Base-by-base conservation (phyloP, 2,797 vertebrate species). In the Picus viridis region DNA sequence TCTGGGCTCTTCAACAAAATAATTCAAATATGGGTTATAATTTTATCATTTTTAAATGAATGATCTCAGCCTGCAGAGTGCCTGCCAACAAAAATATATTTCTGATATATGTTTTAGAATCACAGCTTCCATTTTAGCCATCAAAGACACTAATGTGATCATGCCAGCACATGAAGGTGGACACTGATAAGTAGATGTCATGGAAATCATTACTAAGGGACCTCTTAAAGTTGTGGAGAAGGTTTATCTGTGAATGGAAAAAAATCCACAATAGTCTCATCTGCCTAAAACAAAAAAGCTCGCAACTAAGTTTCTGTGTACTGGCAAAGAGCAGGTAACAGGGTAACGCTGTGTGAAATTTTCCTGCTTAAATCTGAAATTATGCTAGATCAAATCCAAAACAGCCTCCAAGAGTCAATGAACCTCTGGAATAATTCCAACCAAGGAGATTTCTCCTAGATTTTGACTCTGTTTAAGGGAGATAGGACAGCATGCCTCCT, bases 361-460 rank as follows among this genome's bases (percentile, higher is more conserved):
- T 81, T 88, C 24, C 57, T 45, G 7, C 26, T 78, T 56, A 85
- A 91, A 90, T n/a, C 39, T 67, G 53, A 79, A 75, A 65, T 64
- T 88, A 57, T 24, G 45, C 12, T 83, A 75, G 41, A 85, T 86
- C 16, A 88, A 94, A 86, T 65, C 49, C 80, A 84, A 92, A 84
- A 5, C 34, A 76, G 51, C 47, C 51, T 89, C 27, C 19, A 61
- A 53, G 34, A 85, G 19, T 63, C 30, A 80, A 18, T 27, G 69
- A 82, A 76, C 30, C 23, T 68, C 69, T 92, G 68, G 49, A 89
- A 78, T 76, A 30, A 27, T 68, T 91, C 86, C 67, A 89, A 0
- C 29, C 22, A 27, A 75, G 39, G 73, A 80, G 34, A 79, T 69
- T 91, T 89, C 41, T 68, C 47, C 29, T 53, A 63, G 41, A 53